Evolutionary conservation across 2,113 vertebrate genomes (phyloP), one percentile per base, ranked within the genome.

Genomic region (Catharus minimus): DNA sequence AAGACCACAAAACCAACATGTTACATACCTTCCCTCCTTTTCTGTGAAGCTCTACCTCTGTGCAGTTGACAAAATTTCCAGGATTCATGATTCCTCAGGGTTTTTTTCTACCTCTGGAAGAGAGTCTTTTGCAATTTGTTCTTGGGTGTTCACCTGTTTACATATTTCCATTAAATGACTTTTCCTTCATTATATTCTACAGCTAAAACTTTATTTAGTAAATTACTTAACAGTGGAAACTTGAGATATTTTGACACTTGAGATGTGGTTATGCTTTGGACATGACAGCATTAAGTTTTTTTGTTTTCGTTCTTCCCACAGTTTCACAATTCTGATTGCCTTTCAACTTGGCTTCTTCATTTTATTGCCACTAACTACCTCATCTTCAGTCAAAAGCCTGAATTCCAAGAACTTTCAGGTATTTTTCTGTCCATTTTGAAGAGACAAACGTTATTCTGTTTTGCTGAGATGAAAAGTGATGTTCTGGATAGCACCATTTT

Each of bases 301-400:
- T 46, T 96, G 52, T 80, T 88, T 89, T 46, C 36, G 66, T 43
- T 89, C 90, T 92, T 69, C 65, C 95, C 47, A 10, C 96, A 99
- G 99, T 99, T 99, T 93, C 99, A 99, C 97, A 99, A 99, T 56
- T 99, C 99, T 46, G 98, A 99, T 83, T 98, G 98, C 94, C 98
- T 99, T 83, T 99, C 99, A 26, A 97, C 98, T 23, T 99, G 99
- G 99, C 98, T 99, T 30, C 99, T 99, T 80, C 98, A 99, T 97
- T 99, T 99, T 95, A 99, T 99, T 57, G 99, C 99, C 94, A 98
- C 99, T 86, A 99, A 99, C 98, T 99, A 99, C 98, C 98, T 99
- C 97, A 99, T 99, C 98, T 99, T 99, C 97, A 99, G 99, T 79
- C 98, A 99, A 91, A 99, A 99, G 96, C 98, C 98, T 3, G 99